These are phyloP conservation scores for Enteromius treurensis DNA, from an alignment of 2,797 vertebrate genomes.

Conservation along the genomic window DNA sequence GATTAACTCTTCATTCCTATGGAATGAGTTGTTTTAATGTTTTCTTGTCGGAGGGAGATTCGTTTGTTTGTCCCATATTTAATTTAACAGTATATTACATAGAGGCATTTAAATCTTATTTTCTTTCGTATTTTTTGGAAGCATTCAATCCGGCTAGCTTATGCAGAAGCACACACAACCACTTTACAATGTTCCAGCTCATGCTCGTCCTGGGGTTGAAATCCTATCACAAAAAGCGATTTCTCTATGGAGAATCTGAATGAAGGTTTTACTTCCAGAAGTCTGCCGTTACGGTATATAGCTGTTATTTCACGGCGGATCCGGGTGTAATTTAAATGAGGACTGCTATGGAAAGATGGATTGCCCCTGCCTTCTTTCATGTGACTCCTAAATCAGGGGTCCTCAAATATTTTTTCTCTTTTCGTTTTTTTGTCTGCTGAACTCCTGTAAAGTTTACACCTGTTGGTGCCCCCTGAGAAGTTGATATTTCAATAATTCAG, in stretches of 20 bases:
- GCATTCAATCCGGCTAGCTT: not conserved
- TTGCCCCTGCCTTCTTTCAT: conserved; percentile 61
- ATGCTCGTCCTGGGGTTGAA: not conserved
- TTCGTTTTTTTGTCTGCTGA: not conserved
- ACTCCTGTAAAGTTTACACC: not conserved
- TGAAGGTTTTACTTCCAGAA: not conserved
- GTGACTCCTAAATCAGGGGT: conserved; percentile 57
- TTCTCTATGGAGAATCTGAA: not conserved
- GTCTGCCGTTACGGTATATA: not conserved
- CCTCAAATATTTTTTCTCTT: not conserved
- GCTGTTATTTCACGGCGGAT: conserved; percentile 11
- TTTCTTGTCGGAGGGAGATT: not conserved
- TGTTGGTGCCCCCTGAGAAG: not conserved
- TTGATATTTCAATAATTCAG: not conserved
- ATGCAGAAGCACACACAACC: not conserved
- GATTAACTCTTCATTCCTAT: not conserved
- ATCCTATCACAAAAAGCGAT: not conserved
- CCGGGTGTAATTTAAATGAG: conserved; percentile 28
- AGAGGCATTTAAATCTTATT: not conserved
- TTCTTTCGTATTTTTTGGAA: not conserved
- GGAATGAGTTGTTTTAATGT: not conserved
- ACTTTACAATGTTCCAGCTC: not conserved
- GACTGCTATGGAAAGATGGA: conserved; percentile 48
- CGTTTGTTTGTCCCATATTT: not conserved
- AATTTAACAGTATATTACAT: not conserved